A percentile compares a stretch with the other conserved stretches of the same genome.
phyloP scores from a whole-genome alignment of 2,888 invertebrate genomes.

The Asteroscopus sphinx region DNA sequence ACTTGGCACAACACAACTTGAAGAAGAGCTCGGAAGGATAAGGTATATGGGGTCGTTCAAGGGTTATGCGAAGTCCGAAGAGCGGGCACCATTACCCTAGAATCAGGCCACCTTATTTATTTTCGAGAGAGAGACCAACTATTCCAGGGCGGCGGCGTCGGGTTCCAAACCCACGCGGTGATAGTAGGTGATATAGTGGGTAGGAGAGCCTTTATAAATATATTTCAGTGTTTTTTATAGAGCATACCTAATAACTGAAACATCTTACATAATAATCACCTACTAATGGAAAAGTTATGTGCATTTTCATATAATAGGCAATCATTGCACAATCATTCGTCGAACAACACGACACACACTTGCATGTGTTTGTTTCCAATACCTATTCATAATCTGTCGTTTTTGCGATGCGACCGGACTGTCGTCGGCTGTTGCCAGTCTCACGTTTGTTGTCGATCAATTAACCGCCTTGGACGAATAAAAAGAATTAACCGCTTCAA shows the following conservation, averaged over 20 bases:
- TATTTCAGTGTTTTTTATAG: slow-evolving; percentile 12
- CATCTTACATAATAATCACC: slow-evolving; percentile 34
- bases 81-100: too few species aligned
- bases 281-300: slow-evolving; percentile 32
- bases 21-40: too few species aligned
- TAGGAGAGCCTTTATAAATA: too few species aligned
- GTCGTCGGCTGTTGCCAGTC: slow-evolving; percentile 69
- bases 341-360: too few species aligned
- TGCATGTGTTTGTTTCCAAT: slow-evolving; percentile 18
- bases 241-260: slow-evolving; percentile 24
- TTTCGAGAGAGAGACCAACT: too few species aligned
- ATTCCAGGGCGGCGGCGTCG: too few species aligned
- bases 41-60: too few species aligned
- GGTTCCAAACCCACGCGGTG: too few species aligned
- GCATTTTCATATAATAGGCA: slow-evolving; percentile 26
- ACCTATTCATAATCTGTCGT: slow-evolving; percentile 10
- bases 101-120: too few species aligned
- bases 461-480: slow-evolving; percentile 72
- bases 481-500: slow-evolving; percentile 69
- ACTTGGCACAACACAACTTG: too few species aligned
- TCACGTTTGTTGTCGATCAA: slow-evolving; percentile 71
- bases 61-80: too few species aligned
- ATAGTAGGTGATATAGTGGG: too few species aligned
- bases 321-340: slow-evolving; percentile 39
- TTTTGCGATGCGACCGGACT: slow-evolving; percentile 15